Evolutionary conservation across 2,888 invertebrate species (phyloP).

Genomic region (Eupithecia abbreviata): DNA sequence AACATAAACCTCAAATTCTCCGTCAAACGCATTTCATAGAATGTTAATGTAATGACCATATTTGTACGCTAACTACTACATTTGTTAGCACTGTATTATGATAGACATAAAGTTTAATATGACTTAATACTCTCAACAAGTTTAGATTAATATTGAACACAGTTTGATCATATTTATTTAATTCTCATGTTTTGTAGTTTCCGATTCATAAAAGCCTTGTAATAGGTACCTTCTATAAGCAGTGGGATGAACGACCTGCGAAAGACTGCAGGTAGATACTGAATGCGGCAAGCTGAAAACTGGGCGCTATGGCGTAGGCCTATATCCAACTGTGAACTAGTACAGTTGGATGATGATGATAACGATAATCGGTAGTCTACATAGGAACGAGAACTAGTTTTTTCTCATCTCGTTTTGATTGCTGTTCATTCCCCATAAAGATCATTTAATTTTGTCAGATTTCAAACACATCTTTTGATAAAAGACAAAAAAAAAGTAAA

Average conservation of each 20-base stretch:
- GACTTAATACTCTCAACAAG: background rate
- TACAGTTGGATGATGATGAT: background rate
- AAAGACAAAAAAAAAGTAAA: background rate
- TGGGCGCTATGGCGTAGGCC: background rate
- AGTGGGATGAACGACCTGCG: background rate
- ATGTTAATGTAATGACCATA: constrained; percentile 4
- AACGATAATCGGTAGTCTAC: background rate
- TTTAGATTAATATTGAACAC: background rate
- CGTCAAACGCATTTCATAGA: constrained; percentile 2
- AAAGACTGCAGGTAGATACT: background rate
- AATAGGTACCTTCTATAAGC: background rate
- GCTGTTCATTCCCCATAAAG: background rate
- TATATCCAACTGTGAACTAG: background rate
- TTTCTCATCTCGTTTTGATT: background rate
- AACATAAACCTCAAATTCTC: background rate
- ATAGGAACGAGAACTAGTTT: background rate
- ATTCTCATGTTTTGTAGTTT: background rate
- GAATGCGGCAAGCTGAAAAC: background rate
- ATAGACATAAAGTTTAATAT: background rate
- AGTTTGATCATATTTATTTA: background rate
- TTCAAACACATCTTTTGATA: background rate
- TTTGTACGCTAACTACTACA: background rate
- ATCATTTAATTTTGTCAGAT: background rate
- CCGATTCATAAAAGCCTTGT: background rate
- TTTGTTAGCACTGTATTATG: constrained; percentile 4